Conservation (phyloP, 2,797 vertebrate genomes). For the Neomorphus geoffroyi region DNA sequence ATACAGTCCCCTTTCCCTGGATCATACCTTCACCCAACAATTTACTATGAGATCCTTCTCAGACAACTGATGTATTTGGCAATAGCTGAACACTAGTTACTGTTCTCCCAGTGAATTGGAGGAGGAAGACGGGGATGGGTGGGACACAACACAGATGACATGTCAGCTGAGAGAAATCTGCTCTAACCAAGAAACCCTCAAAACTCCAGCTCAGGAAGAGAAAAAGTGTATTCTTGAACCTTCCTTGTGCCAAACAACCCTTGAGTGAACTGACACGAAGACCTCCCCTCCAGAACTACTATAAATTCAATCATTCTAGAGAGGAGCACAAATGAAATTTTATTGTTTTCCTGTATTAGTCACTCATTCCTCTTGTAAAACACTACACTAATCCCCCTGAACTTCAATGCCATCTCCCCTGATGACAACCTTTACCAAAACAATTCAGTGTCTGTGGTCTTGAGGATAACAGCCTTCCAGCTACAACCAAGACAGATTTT, state of each 20-base stretch:
- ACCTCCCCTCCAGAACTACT: not conserved
- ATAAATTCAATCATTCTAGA: not conserved
- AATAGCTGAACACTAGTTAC: not conserved
- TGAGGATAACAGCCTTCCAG: not conserved
- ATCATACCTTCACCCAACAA: not conserved
- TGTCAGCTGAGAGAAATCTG: not conserved
- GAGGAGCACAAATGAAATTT: not conserved
- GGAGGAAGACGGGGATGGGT: fast-evolving
- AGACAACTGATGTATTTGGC: not conserved
- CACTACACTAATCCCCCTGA: not conserved
- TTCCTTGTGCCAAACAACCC: not conserved
- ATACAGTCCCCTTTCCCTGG: not conserved
- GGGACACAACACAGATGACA: fast-evolving
- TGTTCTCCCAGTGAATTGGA: not conserved
- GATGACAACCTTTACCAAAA: not conserved
- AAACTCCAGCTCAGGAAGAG: not conserved
- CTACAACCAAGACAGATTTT: not conserved
- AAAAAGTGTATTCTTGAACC: not conserved
- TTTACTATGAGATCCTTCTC: not conserved
- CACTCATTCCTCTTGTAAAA: constrained; percentile 3
- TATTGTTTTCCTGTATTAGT: not conserved
- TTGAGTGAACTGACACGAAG: not conserved
- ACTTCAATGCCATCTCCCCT: not conserved
- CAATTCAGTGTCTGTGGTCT: not conserved
- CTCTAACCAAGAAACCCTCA: not conserved